These are phyloP conservation scores for Oenanthe melanoleuca DNA, from an alignment of 2,113 vertebrate genomes.

Conservation along the genomic window DNA sequence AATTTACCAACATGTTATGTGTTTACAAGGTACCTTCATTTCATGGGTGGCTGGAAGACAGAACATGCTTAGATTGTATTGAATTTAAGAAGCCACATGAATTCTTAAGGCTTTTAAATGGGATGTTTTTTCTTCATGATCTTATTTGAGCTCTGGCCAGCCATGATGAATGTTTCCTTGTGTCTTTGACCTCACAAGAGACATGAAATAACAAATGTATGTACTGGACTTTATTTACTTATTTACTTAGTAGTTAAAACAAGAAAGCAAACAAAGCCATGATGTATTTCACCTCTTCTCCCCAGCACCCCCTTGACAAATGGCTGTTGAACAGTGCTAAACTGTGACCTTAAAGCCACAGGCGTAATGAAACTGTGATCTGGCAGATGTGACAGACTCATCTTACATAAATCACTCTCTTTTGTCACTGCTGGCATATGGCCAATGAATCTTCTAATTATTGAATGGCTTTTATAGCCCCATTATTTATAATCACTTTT, in stretches of 20 bases:
- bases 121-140: neutral
- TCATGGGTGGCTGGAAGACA: constrained; percentile 42
- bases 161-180: neutral
- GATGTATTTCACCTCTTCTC: constrained; percentile 6
- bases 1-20: constrained; percentile 7
- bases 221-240: constrained; percentile 48
- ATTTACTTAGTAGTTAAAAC: constrained; percentile 46
- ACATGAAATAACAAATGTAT: constrained; percentile 8
- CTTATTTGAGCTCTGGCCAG: neutral
- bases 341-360: constrained; percentile 45
- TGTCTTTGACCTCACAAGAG: neutral
- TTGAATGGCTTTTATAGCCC: constrained; percentile 74
- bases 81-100: neutral
- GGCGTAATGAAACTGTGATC: constrained; percentile 42
- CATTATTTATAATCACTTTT: constrained; percentile 77
- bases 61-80: neutral
- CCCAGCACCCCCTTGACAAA: constrained; percentile 43
- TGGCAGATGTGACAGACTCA: constrained; percentile 69
- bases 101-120: neutral
- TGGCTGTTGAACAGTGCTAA: constrained; percentile 38
- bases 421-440: constrained; percentile 74
- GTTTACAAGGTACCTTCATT: constrained; percentile 42
- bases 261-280: constrained; percentile 38
- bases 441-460: constrained; percentile 77
- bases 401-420: constrained; percentile 73